These are phyloP conservation scores for Larimichthys crocea DNA, from an alignment of 2,113 vertebrate species.

Conservation along the genomic window DNA sequence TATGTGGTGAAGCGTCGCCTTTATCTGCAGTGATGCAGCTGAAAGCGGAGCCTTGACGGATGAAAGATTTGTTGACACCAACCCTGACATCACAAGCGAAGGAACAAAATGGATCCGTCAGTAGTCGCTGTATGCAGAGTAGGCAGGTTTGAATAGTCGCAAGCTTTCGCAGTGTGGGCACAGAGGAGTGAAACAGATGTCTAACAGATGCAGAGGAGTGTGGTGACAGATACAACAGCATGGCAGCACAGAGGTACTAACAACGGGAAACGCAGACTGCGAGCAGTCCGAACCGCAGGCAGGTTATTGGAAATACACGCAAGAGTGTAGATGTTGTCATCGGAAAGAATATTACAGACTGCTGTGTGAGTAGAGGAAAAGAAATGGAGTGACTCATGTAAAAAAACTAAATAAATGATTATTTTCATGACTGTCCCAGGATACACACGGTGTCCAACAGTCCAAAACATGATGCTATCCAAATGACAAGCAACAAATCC, in stretches of 20 bases:
- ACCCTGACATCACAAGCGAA: neutral
- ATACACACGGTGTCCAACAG: neutral
- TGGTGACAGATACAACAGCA: neutral
- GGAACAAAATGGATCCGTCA: neutral
- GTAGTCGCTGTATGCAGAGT: neutral
- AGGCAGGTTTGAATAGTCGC: neutral
- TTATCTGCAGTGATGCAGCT: neutral
- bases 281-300: neutral
- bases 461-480: neutral
- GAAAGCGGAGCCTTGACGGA: neutral
- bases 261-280: neutral
- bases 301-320: neutral
- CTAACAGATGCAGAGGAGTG: neutral
- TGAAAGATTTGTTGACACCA: neutral
- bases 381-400: neutral
- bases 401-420: neutral
- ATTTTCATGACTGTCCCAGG: neutral
- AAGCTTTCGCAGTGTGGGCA: constrained; percentile 10
- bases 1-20: neutral
- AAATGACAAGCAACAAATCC: neutral
- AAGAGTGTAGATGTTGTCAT: neutral
- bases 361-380: neutral
- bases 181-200: neutral
- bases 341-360: neutral
- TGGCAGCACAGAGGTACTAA: neutral